A percentile compares a stretch with the other conserved stretches of the same genome.
These are phyloP conservation scores for Phalacrocorax carbo DNA, from an alignment of 2,113 vertebrate species.

Conservation along the genomic window DNA sequence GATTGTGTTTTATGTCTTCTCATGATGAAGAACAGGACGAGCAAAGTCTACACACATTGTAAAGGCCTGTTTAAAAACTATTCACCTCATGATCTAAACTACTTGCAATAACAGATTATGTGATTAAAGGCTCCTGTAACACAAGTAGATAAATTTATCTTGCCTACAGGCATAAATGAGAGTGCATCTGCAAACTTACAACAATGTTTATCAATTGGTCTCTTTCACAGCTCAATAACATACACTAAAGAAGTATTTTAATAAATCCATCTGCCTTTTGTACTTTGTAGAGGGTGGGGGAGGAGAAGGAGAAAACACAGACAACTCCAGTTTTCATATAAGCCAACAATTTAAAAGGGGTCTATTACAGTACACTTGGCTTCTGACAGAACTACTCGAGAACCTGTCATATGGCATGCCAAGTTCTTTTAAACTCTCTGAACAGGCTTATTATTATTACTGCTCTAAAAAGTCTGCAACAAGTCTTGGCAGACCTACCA, in stretches of 20 bases:
- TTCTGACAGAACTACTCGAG: constrained; percentile 31
- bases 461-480: constrained; percentile 40
- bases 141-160: constrained; percentile 36
- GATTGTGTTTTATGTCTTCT: neutral
- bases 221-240: constrained; percentile 17
- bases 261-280: constrained; percentile 44
- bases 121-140: constrained; percentile 43
- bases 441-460: constrained; percentile 61
- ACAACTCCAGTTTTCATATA: neutral
- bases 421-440: constrained; percentile 55
- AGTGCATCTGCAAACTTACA: constrained; percentile 23
- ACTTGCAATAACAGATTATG: constrained; percentile 44
- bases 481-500: constrained; percentile 56
- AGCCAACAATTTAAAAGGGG: constrained; percentile 54
- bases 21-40: constrained; percentile 37
- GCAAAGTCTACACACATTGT: neutral
- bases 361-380: constrained; percentile 63
- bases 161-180: constrained; percentile 23
- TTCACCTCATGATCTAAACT: constrained; percentile 39
- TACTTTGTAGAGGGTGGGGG: neutral
- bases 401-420: constrained; percentile 53
- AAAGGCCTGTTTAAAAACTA: constrained; percentile 53
- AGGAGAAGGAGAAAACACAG: constrained; percentile 36
- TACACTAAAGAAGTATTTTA: constrained; percentile 7
- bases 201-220: constrained; percentile 12